These are phyloP conservation scores for Trachelipus rathkii DNA, from an alignment of 1,140 invertebrate species.

Conservation along the genomic window DNA sequence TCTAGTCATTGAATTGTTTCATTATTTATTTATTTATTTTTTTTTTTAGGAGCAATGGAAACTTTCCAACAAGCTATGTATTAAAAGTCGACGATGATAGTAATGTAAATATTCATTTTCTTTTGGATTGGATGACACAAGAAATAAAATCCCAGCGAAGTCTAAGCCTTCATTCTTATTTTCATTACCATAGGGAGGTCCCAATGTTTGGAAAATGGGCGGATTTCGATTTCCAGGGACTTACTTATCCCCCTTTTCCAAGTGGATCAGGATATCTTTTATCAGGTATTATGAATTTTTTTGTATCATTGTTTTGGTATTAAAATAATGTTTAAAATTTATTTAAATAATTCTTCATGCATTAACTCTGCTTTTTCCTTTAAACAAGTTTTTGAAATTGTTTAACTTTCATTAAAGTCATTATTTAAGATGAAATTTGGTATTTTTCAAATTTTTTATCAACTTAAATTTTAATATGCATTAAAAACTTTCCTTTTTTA, in stretches of 20 bases:
- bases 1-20: no score
- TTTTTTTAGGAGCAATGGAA: neutral
- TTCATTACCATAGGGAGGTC: neutral
- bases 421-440: no score
- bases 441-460: no score
- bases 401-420: no score
- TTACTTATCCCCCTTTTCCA: neutral
- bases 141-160: neutral
- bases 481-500: no score
- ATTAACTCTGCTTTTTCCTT: no score
- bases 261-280: neutral
- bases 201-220: neutral
- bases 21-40: no score
- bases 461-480: no score
- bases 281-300: neutral
- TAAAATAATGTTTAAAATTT: no score
- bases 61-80: neutral
- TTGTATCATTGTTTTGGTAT: no score
- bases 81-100: neutral
- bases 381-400: no score
- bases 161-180: neutral
- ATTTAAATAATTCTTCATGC: no score
- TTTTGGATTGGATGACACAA: neutral
- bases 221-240: neutral
- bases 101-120: neutral